Base-by-base conservation (phyloP, 2,797 vertebrate species). In the Aotus griseimembra region DNA sequence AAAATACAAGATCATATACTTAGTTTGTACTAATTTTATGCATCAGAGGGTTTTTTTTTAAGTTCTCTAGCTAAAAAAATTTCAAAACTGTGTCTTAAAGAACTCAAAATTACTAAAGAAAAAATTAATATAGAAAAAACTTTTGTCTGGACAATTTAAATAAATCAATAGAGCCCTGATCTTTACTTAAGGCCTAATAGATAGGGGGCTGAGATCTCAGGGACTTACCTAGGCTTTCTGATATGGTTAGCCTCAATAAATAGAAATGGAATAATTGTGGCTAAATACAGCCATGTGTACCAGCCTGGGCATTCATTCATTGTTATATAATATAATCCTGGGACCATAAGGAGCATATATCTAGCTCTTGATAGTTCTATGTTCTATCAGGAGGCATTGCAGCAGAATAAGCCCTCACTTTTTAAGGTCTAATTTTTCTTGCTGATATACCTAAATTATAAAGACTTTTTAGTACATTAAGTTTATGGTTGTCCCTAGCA, bases 391-490 rank as follows among this genome's bases (percentile, higher is more conserved):
- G 79, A 64, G 36, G 24, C 24, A 19, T 15, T 36, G 24, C 11
- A 77, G 64, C 9, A 17, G 33, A 28, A 14, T 55, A 14, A 57
- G 15, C 30, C 2, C 33, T 95, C 9, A 11, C 39, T 92, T 93
- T 39, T 48, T 30, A 89, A 61, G 28, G 14, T 57, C 64, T 75
- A 44, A 52, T 94, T 84, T 95, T 80, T 88, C 57, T 90, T 75
- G 55, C 61, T 46, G 48, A 79, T 76, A 86, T n/a, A 85, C 17
- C 44, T 92, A 89, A 80, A 76, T 92, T 87, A 82, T 52, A 87
- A 84, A 90, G 46, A 79, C 50, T 87, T 96, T 83, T 96, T 28
- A 90, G 48, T 94, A 85, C 28, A 90, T 70, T 81, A 92, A 79
- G 80, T 92, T 94, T 87, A 39, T 67, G 39, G 3, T 72, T 86